phyloP scores from a whole-genome alignment of 64 coral and sea anemone genomes.

The Dendronephthya gigantea region DNA sequence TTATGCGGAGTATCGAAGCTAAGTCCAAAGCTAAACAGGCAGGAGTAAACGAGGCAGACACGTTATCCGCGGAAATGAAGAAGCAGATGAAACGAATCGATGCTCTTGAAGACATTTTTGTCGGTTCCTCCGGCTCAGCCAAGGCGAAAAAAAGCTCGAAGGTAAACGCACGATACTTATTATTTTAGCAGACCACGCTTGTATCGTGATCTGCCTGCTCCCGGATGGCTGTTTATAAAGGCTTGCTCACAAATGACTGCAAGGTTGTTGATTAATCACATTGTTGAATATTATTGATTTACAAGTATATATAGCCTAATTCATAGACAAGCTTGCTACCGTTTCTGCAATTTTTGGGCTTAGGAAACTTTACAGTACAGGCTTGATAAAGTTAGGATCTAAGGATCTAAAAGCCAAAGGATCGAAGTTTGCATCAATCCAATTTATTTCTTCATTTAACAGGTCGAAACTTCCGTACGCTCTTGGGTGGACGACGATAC shows the following conservation, averaged over 20 bases:
- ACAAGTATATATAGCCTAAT: too few species aligned
- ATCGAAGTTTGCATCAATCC: not conserved
- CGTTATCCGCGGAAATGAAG: not conserved
- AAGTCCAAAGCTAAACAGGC: not conserved
- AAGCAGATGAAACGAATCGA: not conserved
- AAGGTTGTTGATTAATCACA: too few species aligned
- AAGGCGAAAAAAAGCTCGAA: not conserved
- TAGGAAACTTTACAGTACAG: too few species aligned
- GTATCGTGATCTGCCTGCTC: too few species aligned
- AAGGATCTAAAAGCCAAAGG: not conserved
- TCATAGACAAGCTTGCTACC: too few species aligned
- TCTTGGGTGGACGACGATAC: not conserved
- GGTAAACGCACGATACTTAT: not conserved
- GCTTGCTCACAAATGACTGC: too few species aligned
- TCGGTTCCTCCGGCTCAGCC: not conserved
- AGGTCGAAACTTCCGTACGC: not conserved
- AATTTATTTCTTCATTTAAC: not conserved
- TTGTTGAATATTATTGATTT: too few species aligned
- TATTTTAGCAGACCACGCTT: too few species aligned
- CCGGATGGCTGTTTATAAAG: too few species aligned
- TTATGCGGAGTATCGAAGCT: not conserved
- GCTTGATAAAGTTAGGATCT: too few species aligned
- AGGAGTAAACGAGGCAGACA: not conserved
- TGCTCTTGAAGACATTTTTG: not conserved
- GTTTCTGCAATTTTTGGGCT: too few species aligned